Percentiles rank a stretch among this genome's conserved stretches.
These are phyloP conservation scores for Asobara japonica DNA, from an alignment of 1,140 invertebrate genomes.

Conservation along the genomic window DNA sequence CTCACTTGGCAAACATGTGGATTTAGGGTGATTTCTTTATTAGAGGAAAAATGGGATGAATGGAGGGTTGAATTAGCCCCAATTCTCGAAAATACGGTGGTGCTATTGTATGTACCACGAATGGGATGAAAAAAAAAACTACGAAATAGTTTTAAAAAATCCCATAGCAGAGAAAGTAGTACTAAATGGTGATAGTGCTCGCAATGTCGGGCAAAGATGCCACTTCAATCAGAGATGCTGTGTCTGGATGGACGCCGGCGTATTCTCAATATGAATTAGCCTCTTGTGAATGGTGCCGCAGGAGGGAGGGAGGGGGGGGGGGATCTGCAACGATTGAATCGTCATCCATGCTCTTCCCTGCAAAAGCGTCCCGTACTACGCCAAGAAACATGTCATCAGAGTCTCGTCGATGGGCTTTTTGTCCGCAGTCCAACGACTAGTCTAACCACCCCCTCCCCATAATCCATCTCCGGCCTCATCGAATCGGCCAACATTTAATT, in stretches of 20 bases:
- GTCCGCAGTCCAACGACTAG: conserved; percentile 50
- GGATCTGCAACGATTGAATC: conserved; percentile 45
- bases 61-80: conserved; percentile 23
- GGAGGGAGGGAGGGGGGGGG: background rate
- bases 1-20: background rate
- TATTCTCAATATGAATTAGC: too few species aligned
- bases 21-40: background rate
- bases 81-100: too few species aligned
- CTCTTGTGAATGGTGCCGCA: conserved; percentile 11
- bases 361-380: conserved; percentile 6
- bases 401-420: conserved; percentile 47
- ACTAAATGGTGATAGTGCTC: too few species aligned
- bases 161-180: too few species aligned
- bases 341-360: conserved; percentile 42
- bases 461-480: conserved; percentile 21
- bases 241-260: too few species aligned
- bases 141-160: too few species aligned
- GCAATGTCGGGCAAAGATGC: too few species aligned
- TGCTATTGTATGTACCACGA: too few species aligned
- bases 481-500: conserved; percentile 49
- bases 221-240: too few species aligned
- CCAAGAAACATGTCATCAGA: conserved; percentile 18
- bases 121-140: too few species aligned
- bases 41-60: background rate
- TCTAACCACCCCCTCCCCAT: conserved; percentile 39